A percentile compares a stretch with the other conserved stretches of the same genome.
These are phyloP conservation scores for Tauraco hartlaubi DNA, from an alignment of 2,797 vertebrate genomes.

Conservation along the genomic window DNA sequence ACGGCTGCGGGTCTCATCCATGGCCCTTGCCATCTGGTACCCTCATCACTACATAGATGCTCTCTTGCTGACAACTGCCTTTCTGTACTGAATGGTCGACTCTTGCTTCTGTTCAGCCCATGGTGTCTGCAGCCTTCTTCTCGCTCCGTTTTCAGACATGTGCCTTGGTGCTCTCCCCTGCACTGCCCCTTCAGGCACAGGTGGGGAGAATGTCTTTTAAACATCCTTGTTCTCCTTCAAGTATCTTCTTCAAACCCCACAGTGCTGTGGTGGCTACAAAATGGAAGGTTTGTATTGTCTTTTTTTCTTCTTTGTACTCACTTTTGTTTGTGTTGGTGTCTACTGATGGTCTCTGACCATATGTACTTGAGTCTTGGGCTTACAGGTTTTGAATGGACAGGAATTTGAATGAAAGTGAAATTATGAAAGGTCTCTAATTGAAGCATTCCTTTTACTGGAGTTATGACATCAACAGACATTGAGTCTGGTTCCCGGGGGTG, in stretches of 20 bases:
- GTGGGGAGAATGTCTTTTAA: not conserved
- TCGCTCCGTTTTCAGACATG: not conserved
- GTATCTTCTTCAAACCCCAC: not conserved
- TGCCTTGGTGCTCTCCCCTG: not conserved
- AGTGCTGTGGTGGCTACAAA: not conserved
- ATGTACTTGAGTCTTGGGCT: accelerated
- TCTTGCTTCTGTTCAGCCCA: not conserved
- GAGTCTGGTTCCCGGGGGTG: not conserved
- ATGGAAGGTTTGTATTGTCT: not conserved
- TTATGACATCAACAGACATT: not conserved
- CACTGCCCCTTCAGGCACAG: not conserved
- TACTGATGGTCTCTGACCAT: not conserved
- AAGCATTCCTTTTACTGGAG: not conserved
- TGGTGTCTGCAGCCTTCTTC: not conserved
- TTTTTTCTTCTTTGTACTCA: not conserved
- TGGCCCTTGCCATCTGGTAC: not conserved
- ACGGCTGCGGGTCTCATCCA: not conserved
- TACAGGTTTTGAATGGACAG: not conserved
- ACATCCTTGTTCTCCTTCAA: not conserved
- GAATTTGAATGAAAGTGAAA: not conserved
- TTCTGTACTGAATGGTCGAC: accelerated
- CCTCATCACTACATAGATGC: not conserved
- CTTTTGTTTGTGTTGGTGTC: not conserved
- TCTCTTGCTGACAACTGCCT: not conserved
- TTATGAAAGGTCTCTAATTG: not conserved